Percentiles rank a stretch among this genome's conserved stretches.
phyloP scores from a whole-genome alignment of 2,888 invertebrate genomes.

The Eristalis tenax region DNA sequence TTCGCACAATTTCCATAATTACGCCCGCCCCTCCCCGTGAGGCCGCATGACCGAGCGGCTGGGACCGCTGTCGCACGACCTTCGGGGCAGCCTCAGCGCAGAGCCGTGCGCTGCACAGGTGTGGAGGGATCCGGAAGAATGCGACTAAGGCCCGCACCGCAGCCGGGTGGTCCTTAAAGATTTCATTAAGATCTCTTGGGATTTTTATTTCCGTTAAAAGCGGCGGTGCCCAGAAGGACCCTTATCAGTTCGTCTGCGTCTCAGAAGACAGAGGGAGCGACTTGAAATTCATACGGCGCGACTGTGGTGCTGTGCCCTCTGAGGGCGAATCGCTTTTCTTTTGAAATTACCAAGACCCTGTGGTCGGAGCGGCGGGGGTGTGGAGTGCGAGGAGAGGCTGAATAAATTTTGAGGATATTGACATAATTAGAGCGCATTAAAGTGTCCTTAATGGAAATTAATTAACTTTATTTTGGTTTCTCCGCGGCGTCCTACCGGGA shows the following conservation, averaged over 20 bases:
- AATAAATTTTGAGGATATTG: conserved; percentile 42
- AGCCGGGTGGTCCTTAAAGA: conserved; percentile 24
- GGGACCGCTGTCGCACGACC: not conserved
- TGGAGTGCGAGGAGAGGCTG: not conserved
- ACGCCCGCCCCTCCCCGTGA: not conserved
- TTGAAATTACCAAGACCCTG: conserved; percentile 9
- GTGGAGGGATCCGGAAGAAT: conserved; percentile 22
- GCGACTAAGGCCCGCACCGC: conserved; percentile 7
- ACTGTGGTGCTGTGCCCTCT: not conserved
- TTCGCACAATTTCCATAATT: conserved; percentile 47
- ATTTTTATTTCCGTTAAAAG: conserved; percentile 24
- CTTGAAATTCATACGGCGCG: conserved; percentile 30
- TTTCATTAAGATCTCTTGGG: conserved; percentile 54
- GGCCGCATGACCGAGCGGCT: not conserved
- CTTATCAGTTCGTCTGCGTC: conserved; percentile 39
- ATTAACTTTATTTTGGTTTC: conserved; percentile 62
- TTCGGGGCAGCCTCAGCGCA: not conserved
- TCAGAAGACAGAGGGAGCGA: not conserved
- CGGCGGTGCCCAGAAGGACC: not conserved
- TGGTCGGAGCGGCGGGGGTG: not conserved
- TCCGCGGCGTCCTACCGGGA: not conserved
- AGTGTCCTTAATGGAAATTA: conserved; percentile 64
- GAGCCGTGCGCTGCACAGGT: not conserved
- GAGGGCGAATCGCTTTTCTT: conserved; percentile 31
- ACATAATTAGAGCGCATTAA: conserved; percentile 54